Evolutionary conservation across 1,140 invertebrate genomes (phyloP), one percentile per base, ranked within the genome.

Genomic region (Leptinotarsa defecta): DNA sequence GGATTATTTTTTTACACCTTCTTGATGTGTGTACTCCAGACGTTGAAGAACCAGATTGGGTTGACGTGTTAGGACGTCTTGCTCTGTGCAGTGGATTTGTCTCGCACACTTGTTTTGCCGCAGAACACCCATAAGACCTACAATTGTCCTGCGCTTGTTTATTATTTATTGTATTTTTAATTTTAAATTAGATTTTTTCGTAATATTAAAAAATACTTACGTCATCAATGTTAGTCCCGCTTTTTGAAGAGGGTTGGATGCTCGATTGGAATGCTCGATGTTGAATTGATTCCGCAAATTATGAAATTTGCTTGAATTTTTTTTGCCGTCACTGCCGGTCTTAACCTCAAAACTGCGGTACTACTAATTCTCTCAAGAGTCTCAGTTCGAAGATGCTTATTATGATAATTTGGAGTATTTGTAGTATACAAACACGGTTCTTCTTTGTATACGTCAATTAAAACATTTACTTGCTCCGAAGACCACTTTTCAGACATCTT

Each of bases 391-490:
- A 61, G 57, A 61, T 61, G 57, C 57, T 61, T 61, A 61, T 61
- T 61, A 19, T 61, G 52, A 19, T 61, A 61, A 61, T 61, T 61
- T 19, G 52, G 3, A 61, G 52, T 61, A 61, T 61, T 61, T 61
- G 52, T 4, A 17, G 52, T 3, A 61, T 61, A 4, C 4, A 61
- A 61, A 61, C 52, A 61, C 52, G 52, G 19, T 61, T 61, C 52
- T 19, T 3, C 52, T 61, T 61, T 61, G 57, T 61, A 61, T 61
- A 1, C 57, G 6, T 0, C 11, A 61, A 61, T 61, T 61, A 61
- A 61, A 61, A 19, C 57, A 61, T 61, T 61, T 15, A 61, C 19
- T 61, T 61, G 57, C 57, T 61, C 57, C 57, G 57, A 19, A 61
- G 57, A 61, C 57, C 57, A 61, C 57, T 6, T 13, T 13, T 61